phyloP scores from a whole-genome alignment of 2,888 invertebrate species.

The Hydrotaea cyrtoneurina region DNA sequence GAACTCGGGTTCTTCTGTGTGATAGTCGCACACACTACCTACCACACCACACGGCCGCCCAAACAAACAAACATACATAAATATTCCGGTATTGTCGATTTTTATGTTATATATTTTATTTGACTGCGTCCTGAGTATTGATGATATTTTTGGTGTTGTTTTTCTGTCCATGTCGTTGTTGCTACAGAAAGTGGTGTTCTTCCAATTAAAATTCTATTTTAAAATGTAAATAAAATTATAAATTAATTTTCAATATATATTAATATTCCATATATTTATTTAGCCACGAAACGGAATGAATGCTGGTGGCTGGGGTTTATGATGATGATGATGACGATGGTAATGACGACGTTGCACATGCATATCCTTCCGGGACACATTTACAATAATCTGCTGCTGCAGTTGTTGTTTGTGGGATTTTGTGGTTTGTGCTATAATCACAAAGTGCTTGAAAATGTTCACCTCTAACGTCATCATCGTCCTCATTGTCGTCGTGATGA shows the following conservation, averaged over 20 bases:
- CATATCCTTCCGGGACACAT: constrained; percentile 38
- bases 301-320: constrained; percentile 11
- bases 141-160: not conserved
- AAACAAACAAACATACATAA: too few relatives aligned
- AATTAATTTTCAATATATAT: constrained; percentile 60
- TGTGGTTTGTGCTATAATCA: constrained; percentile 34
- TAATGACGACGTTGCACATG: not conserved
- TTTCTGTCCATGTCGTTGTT: not conserved
- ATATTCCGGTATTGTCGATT: not conserved
- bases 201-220: constrained; percentile 55
- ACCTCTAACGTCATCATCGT: not conserved
- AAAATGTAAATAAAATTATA: constrained; percentile 52
- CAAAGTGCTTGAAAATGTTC: not conserved
- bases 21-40: too few relatives aligned
- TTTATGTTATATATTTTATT: not conserved
- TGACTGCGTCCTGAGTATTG: not conserved
- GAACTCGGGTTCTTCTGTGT: too few relatives aligned
- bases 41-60: too few relatives aligned
- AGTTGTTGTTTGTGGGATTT: constrained; percentile 8
- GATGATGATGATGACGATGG: not conserved
- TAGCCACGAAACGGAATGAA: not conserved
- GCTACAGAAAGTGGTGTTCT: not conserved
- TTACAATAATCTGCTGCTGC: not conserved
- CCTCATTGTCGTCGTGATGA: not conserved
- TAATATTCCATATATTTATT: constrained; percentile 47